Base-by-base conservation (phyloP, 2,113 vertebrate species). In the Pangasianodon hypophthalmus region DNA sequence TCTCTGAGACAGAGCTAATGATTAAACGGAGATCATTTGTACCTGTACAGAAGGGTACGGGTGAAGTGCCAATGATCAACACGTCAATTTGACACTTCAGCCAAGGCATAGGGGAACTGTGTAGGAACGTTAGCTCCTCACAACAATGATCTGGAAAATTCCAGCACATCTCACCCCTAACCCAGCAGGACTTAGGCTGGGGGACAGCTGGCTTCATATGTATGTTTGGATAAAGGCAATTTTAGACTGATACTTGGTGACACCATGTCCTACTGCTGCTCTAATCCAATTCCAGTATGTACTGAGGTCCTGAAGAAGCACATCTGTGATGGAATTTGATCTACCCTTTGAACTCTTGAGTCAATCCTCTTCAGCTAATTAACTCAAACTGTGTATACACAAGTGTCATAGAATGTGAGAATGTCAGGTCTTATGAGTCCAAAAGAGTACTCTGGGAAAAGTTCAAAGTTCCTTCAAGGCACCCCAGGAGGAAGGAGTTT, bases 21-120 rank as follows among this genome's bases (percentile, higher is more conserved):
- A 85, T 93, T 93, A 94, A 95, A 92, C 85, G 56, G 83, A 89
- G 88, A 18, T 67, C 92, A 80, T 75, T 91, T 85, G 82, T 87
- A 91, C 90, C 91, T 87, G 86, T 77, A 52, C 73, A 0, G 89
- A 67, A 90, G 90, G 87, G 88, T 91, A 85, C 87, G 69, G 89
- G 75, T 87, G 86, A 89, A 79, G 54, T 77, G 29, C 82, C 37
- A 21, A 37, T 60, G 46, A 88, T 54, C 80, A 82, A 52, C 37
- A 67, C 13, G 32, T 69, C 26, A 84, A n/a, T 88, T 52, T 88
- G 88, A 88, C 85, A 60, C 90, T 32, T 32, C 2, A 32, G 52
- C 54, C 37, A 87, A 60, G 56, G 21, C 32, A 52, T 48, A 87
- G 54, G 44, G 50, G 54, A 56, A 64, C 21, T 18, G 5, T 37